Evolutionary conservation across 2,888 invertebrate species (phyloP).

Genomic region (Mycalesis mineus): DNA sequence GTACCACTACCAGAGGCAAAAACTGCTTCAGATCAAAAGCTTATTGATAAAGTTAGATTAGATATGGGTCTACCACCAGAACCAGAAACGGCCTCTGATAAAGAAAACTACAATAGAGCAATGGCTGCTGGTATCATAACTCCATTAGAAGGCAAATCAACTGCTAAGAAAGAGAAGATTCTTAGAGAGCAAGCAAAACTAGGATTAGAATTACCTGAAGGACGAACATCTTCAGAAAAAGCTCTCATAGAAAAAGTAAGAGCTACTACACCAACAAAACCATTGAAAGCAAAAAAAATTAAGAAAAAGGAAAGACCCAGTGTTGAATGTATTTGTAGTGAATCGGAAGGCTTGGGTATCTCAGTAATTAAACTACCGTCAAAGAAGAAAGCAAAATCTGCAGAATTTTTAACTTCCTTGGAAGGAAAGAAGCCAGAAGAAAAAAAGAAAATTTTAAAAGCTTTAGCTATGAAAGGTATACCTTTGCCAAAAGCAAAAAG

Average conservation of each 20-base stretch:
- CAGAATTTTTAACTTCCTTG: conserved; percentile 32
- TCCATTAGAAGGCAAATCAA: conserved; percentile 37
- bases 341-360: conserved; percentile 15
- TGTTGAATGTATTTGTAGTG: conserved; percentile 41
- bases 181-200: conserved; percentile 26
- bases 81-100: conserved; percentile 28
- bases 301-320: conserved; percentile 41
- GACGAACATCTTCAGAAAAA: conserved; percentile 33
- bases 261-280: conserved; percentile 30
- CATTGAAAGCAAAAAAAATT: conserved; percentile 34
- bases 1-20: conserved; percentile 27
- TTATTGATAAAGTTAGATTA: conserved; percentile 20
- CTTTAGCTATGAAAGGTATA: conserved; percentile 23
- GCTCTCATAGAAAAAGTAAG: conserved; percentile 29
- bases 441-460: conserved; percentile 29
- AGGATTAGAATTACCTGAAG: conserved; percentile 32
- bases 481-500: conserved; percentile 31
- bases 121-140: conserved; percentile 34
- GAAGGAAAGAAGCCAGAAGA: conserved; percentile 23
- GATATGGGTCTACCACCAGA: conserved; percentile 25
- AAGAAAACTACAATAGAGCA: conserved; percentile 34
- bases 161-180: conserved; percentile 33
- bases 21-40: conserved; percentile 24
- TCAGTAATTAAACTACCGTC: background rate
- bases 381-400: conserved; percentile 25